These are phyloP conservation scores for Tragulus kanchil DNA, from an alignment of 2,113 vertebrate species.

Conservation along the genomic window DNA sequence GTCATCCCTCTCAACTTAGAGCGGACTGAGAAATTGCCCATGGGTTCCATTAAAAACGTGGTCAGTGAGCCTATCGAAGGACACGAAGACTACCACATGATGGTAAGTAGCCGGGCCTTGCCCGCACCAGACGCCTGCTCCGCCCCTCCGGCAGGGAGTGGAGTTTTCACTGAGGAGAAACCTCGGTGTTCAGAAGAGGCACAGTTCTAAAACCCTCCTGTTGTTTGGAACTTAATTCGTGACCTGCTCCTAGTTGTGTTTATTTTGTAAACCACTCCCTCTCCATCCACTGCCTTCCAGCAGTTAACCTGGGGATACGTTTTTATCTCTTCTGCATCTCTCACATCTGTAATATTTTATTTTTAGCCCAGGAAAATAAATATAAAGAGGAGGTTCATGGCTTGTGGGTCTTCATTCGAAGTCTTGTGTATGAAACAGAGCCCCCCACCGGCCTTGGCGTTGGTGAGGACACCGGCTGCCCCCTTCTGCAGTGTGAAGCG, in stretches of 20 bases:
- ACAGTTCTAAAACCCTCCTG: neutral
- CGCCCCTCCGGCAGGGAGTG: neutral
- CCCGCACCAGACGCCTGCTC: neutral
- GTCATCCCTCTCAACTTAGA: conserved; percentile 89
- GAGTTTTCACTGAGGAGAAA: neutral
- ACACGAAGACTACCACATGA: conserved; percentile 99
- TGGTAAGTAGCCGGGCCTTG: conserved; percentile 90
- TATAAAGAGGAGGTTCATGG: conserved; percentile 29
- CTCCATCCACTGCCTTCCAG: neutral
- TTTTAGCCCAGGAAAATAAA: conserved; percentile 65
- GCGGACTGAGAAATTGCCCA: conserved; percentile 99
- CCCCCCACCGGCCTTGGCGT: neutral
- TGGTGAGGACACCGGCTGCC: neutral
- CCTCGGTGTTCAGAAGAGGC: neutral
- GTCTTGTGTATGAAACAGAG: neutral
- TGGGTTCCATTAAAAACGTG: conserved; percentile 99
- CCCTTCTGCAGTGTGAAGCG: neutral
- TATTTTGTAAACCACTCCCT: neutral
- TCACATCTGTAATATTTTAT: conserved; percentile 48
- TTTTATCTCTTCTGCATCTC: neutral
- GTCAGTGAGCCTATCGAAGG: conserved; percentile 98
- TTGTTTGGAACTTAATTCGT: neutral
- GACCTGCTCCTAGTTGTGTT: neutral
- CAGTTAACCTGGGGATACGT: neutral
- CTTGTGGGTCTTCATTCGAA: conserved; percentile 55